These are phyloP conservation scores for Orthosia incerta DNA, from an alignment of 2,888 invertebrate genomes.

Conservation along the genomic window DNA sequence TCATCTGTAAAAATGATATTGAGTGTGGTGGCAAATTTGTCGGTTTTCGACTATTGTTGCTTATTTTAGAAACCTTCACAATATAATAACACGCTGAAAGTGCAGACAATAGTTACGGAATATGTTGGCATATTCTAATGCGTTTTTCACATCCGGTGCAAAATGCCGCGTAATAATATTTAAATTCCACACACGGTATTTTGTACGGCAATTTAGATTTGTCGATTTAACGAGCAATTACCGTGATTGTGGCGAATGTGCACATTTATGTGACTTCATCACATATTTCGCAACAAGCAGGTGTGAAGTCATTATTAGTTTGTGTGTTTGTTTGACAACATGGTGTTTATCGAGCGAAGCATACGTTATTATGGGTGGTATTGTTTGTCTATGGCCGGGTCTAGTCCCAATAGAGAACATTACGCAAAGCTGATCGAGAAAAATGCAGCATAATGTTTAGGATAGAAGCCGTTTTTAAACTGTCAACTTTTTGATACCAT, in stretches of 20 bases:
- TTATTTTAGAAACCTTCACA: conserved; percentile 19
- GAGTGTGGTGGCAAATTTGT: background rate
- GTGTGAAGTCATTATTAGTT: conserved; percentile 35
- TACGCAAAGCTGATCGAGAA: too few relatives aligned
- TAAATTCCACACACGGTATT: conserved; percentile 44
- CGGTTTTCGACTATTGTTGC: background rate
- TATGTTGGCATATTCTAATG: conserved; percentile 43
- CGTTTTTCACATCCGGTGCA: conserved; percentile 58
- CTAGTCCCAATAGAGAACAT: background rate
- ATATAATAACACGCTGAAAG: background rate
- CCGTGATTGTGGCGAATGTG: conserved; percentile 41
- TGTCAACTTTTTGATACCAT: too few relatives aligned
- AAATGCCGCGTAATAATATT: conserved; percentile 52
- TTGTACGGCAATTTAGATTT: conserved; percentile 55
- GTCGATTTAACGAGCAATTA: conserved; percentile 60
- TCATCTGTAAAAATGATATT: too few relatives aligned
- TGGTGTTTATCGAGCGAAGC: conserved; percentile 29
- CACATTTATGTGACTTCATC: conserved; percentile 21
- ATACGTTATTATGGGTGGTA: conserved; percentile 16
- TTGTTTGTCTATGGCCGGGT: conserved; percentile 13
- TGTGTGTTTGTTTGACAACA: conserved; percentile 14
- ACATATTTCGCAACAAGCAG: conserved; percentile 30
- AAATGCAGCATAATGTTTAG: too few relatives aligned
- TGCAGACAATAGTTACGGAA: conserved; percentile 28
- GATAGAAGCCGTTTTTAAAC: too few relatives aligned